Evolutionary conservation across 1,140 invertebrate genomes (phyloP).

Genomic region (Orchestia grillus): DNA sequence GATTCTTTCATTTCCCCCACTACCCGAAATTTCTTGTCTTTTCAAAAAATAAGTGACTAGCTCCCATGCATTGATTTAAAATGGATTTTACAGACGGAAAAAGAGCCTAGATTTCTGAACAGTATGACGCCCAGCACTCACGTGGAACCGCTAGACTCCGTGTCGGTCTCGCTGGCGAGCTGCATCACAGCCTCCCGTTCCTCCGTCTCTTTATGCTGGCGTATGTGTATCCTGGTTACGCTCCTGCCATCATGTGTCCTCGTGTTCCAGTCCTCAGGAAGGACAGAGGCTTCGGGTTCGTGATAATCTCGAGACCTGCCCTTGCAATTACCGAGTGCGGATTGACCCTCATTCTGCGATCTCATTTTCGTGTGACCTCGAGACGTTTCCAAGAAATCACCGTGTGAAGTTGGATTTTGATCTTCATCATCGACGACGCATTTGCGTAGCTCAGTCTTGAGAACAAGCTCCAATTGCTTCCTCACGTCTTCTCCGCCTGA

Average conservation of each 20-base stretch:
- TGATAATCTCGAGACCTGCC: neutral
- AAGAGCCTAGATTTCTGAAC: neutral
- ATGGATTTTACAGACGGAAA: too few relatives aligned
- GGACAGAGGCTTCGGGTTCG: neutral
- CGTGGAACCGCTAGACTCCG: slow-evolving; percentile 22
- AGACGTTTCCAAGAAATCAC: neutral
- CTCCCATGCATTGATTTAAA: too few relatives aligned
- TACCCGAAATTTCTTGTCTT: too few relatives aligned
- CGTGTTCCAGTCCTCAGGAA: neutral
- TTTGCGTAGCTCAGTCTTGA: slow-evolving; percentile 33
- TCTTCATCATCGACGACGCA: neutral
- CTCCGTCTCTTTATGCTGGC: neutral
- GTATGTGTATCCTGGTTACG: neutral
- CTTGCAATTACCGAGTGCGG: neutral
- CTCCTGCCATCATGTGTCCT: neutral
- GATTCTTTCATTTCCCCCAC: too few relatives aligned
- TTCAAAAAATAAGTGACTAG: too few relatives aligned
- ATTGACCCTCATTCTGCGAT: neutral
- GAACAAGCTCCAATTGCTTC: slow-evolving; percentile 26
- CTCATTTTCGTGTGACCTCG: neutral
- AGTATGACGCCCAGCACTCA: neutral
- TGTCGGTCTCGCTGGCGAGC: slow-evolving; percentile 12
- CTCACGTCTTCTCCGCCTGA: slow-evolving; percentile 19
- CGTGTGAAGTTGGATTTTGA: neutral
- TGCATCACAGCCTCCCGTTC: slow-evolving; percentile 40